These are phyloP conservation scores for Meandrina meandrites DNA, from an alignment of 92 coral and sea anemone genomes.

Conservation along the genomic window DNA sequence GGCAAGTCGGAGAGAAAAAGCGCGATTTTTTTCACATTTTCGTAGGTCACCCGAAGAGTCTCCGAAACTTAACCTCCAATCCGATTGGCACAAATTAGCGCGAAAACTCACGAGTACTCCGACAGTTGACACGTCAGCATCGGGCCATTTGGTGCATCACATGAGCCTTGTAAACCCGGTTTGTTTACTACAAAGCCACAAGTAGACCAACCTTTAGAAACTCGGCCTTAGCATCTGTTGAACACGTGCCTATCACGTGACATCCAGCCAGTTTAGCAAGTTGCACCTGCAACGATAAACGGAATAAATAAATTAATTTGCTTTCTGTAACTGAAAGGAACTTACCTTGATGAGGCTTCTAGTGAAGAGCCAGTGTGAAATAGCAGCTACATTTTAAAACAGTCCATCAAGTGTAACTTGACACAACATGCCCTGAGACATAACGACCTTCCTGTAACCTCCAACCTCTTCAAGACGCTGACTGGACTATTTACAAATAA, in stretches of 20 bases:
- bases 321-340: too few species aligned
- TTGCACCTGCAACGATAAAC: slow-evolving; percentile 60
- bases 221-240: slow-evolving; percentile 66
- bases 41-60: neutral
- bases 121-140: neutral
- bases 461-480: too few species aligned
- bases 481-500: too few species aligned
- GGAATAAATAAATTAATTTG: neutral
- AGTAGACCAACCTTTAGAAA: slow-evolving; percentile 52
- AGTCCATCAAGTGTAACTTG: too few species aligned
- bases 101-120: neutral
- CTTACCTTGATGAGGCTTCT: too few species aligned
- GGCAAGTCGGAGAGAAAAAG: neutral
- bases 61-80: neutral
- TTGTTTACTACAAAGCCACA: too few species aligned
- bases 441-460: too few species aligned
- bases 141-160: neutral
- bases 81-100: neutral
- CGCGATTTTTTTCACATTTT: neutral
- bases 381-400: too few species aligned
- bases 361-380: too few species aligned
- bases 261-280: slow-evolving; percentile 87
- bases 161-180: neutral
- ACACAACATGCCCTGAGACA: too few species aligned
- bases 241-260: slow-evolving; percentile 86